Evolutionary conservation across 2,113 vertebrate genomes (phyloP).

Genomic region (Dasypus novemcinctus): DNA sequence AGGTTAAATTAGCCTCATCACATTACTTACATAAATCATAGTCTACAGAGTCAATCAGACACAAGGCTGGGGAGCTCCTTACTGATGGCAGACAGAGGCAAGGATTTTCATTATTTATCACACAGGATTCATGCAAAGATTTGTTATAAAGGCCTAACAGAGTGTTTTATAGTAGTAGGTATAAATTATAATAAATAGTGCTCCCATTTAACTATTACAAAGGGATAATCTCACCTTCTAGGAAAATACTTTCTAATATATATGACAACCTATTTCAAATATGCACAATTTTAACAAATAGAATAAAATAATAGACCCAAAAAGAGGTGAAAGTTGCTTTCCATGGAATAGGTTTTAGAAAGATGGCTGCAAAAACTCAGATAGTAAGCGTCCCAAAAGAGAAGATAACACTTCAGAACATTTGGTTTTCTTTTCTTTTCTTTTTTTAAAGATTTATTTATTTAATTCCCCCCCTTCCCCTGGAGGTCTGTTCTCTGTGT

Average conservation of each 20-base stretch:
- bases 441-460: too few relatives aligned
- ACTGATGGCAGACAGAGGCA: neutral
- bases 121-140: neutral
- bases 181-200: neutral
- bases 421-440: neutral
- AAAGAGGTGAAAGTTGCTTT: constrained; percentile 11
- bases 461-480: too few relatives aligned
- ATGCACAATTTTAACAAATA: constrained; percentile 17
- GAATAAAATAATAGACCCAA: constrained; percentile 22
- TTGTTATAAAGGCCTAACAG: neutral
- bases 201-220: neutral
- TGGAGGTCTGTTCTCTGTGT: too few relatives aligned
- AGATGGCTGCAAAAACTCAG: neutral
- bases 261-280: constrained; percentile 17
- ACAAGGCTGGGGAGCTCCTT: neutral
- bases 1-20: neutral
- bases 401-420: constrained; percentile 2
- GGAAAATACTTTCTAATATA: neutral
- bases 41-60: neutral
- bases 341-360: neutral
- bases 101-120: neutral
- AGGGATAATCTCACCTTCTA: neutral
- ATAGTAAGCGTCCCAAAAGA: neutral
- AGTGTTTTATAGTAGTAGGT: neutral
- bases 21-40: neutral